Evolutionary conservation across 2,113 vertebrate genomes (phyloP), one percentile per base, ranked within the genome.

Genomic region (Psittacus erithacus): DNA sequence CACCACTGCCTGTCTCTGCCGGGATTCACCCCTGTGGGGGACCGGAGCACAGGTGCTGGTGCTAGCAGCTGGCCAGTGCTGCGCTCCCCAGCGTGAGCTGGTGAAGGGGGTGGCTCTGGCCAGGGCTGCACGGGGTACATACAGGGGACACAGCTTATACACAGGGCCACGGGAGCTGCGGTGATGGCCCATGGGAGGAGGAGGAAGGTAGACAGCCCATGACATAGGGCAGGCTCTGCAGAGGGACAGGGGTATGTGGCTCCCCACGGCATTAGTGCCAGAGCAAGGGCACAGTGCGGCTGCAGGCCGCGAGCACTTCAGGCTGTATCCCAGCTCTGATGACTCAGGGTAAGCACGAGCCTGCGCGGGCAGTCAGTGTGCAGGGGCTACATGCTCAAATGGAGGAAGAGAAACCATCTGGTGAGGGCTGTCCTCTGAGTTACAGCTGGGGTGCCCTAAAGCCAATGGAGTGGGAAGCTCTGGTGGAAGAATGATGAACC

Each of bases 211-310:
- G 55, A n/a, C 13, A 23, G 33, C 33, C 33, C 55, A 59, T 14
- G 20, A n/a, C 13, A 10, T 23, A 22, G 33, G 33, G 20, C 33
- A 59, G 55, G 55, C 55, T n/a, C 55, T 38, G 74, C 35, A 41
- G 14, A 44, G 39, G 38, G 19, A 2, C 8, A 4, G 39, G 50
- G 24, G 17, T 2, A 15, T 1, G 8, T 18, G 5, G 60, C 50
- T 60, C n/a, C 67, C 20, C 17, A 0, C 0, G 7, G 43, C 60
- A 38, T 22, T 0, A 3, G 41, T 16, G 11, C 24, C n/a, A 7
- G 20, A n/a, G 33, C 33, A 59, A 60, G 41, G 16, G 65, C 18
- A 3, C 1, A 3, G 38, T 41, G 18, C 0, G 1, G 73, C 41
- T 10, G n/a, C 24, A 1, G 52, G 8, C 35, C 17, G 43, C 43